These are phyloP conservation scores for Macrocentrus cingulum DNA, from an alignment of 1,140 invertebrate species.

Conservation along the genomic window DNA sequence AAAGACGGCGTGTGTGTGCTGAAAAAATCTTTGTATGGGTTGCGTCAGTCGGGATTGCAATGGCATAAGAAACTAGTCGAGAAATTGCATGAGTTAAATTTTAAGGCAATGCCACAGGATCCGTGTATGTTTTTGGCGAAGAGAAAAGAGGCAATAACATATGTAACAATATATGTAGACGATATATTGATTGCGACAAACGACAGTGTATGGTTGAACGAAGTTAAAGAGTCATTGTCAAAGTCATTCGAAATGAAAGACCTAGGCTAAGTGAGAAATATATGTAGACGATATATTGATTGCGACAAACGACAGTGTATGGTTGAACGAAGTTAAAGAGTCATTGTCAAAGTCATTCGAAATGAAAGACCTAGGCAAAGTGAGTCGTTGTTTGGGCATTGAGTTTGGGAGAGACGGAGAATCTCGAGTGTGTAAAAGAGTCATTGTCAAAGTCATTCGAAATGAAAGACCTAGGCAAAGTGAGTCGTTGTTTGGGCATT, in stretches of 20 bases:
- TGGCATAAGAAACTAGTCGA: slow-evolving; percentile 19
- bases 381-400: no score
- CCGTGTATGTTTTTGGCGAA: slow-evolving; percentile 13
- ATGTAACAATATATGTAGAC: slow-evolving; percentile 24
- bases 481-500: no score
- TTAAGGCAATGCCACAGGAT: background rate
- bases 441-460: no score
- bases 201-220: slow-evolving; percentile 6
- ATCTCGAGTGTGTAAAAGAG: slow-evolving; percentile 19
- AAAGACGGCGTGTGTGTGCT: no score
- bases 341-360: no score
- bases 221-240: no score
- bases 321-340: slow-evolving; percentile 15
- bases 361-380: no score
- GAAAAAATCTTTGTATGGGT: no score
- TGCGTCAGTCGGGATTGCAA: slow-evolving; percentile 16
- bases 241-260: no score
- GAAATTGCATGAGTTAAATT: background rate
- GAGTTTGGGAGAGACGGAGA: slow-evolving; percentile 6
- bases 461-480: no score
- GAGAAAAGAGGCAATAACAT: background rate
- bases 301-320: slow-evolving; percentile 1
- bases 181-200: no score
- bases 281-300: slow-evolving; percentile 29
- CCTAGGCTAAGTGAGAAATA: no score